Percentiles rank a stretch among this genome's conserved stretches.
These are phyloP conservation scores for Sycobia sp. DNA, from an alignment of 1,140 invertebrate species.

Conservation along the genomic window DNA sequence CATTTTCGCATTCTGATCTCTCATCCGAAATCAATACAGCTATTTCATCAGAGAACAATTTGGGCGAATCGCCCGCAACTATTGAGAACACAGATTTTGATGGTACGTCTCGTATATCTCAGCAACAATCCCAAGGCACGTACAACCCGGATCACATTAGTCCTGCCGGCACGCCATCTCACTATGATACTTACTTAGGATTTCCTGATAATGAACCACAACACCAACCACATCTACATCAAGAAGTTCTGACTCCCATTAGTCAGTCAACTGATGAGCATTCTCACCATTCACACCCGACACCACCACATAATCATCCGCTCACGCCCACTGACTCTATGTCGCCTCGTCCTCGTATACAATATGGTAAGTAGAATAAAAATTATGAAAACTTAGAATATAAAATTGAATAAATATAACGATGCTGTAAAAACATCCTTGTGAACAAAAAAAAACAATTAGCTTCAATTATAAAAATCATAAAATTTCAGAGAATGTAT, in stretches of 20 bases:
- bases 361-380: slow-evolving; percentile 54
- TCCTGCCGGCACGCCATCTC: slow-evolving; percentile 50
- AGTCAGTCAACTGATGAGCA: slow-evolving; percentile 54
- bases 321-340: slow-evolving; percentile 57
- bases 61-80: slow-evolving; percentile 64
- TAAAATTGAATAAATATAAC: too few relatives aligned
- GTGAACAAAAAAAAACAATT: too few relatives aligned
- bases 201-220: slow-evolving; percentile 54
- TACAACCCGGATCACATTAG: slow-evolving; percentile 50
- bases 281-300: slow-evolving; percentile 56
- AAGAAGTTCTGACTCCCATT: slow-evolving; percentile 52
- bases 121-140: slow-evolving; percentile 58
- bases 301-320: slow-evolving; percentile 54
- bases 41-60: slow-evolving; percentile 72
- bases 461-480: too few relatives aligned
- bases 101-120: slow-evolving; percentile 55
- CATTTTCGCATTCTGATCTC: slow-evolving; percentile 75
- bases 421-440: too few relatives aligned
- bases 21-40: slow-evolving; percentile 79
- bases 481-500: too few relatives aligned
- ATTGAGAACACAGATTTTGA: slow-evolving; percentile 76
- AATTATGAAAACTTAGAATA: too few relatives aligned
- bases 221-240: slow-evolving; percentile 49
- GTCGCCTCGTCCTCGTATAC: slow-evolving; percentile 58
- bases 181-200: slow-evolving; percentile 56